A percentile compares a stretch with the other conserved stretches of the same genome.
phyloP scores from a whole-genome alignment of 1,140 invertebrate species.

The Camponotus vicinus region DNA sequence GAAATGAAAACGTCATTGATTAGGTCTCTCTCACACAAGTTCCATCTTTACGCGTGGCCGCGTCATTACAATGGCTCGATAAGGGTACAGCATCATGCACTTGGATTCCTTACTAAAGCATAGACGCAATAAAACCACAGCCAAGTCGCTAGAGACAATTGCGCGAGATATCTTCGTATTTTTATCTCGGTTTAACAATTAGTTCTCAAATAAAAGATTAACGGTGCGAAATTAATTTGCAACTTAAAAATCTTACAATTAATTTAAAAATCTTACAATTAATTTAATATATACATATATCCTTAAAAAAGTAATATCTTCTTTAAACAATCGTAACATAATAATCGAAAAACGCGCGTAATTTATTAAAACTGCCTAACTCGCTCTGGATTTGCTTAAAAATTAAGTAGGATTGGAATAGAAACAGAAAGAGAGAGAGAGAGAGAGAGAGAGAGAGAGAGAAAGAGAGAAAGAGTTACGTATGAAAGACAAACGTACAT shows the following conservation, averaged over 20 bases:
- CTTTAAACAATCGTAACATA: constrained; percentile 9
- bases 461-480: constrained; percentile 1
- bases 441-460: no score
- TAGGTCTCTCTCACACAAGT: constrained; percentile 53
- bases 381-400: constrained; percentile 31
- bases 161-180: constrained; percentile 15
- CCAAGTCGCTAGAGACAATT: constrained; percentile 58
- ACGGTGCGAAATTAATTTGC: constrained; percentile 17
- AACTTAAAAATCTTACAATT: background rate
- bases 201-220: background rate
- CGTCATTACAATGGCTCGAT: constrained; percentile 63
- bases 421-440: background rate
- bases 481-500: constrained; percentile 53
- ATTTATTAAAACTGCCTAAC: constrained; percentile 8
- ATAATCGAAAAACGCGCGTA: constrained; percentile 11
- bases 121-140: constrained; percentile 65
- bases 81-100: constrained; percentile 74
- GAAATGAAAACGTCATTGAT: constrained; percentile 74
- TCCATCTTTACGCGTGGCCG: constrained; percentile 14
- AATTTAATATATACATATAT: background rate
- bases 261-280: background rate
- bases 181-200: constrained; percentile 25
- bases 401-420: constrained; percentile 47
- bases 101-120: constrained; percentile 70
- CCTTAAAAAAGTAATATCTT: background rate